phyloP scores from a whole-genome alignment of 2,797 vertebrate genomes.

The Pogonophryne albipinna region DNA sequence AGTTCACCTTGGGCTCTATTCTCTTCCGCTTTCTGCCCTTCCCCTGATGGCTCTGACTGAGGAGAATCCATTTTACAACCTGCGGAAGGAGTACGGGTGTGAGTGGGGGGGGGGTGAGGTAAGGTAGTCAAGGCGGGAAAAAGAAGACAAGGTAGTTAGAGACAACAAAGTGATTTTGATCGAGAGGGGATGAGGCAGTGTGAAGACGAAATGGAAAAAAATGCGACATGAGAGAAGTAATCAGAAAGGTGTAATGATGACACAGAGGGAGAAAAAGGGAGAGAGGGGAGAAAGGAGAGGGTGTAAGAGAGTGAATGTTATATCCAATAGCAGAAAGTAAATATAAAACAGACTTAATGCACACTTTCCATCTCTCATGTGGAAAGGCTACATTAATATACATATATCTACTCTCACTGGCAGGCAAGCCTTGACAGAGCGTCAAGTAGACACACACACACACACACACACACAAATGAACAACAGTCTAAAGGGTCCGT shows the following conservation, averaged over 20 bases:
- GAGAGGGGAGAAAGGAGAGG: constrained; percentile 3
- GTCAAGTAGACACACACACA: not conserved
- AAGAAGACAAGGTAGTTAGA: constrained; percentile 35
- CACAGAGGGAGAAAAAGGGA: constrained; percentile 7
- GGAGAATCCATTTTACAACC: constrained; percentile 93
- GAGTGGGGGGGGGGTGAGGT: constrained; percentile 8
- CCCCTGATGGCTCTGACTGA: constrained; percentile 85
- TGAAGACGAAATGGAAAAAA: constrained; percentile 23
- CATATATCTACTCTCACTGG: constrained; percentile 21
- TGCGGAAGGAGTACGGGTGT: constrained; percentile 74
- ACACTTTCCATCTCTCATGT: constrained; percentile 67
- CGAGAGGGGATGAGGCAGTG: constrained; percentile 25
- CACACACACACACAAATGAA: constrained; percentile 15
- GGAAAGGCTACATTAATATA: constrained; percentile 46
- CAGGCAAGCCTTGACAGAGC: constrained; percentile 15
- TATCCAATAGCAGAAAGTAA: constrained; percentile 50
- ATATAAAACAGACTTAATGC: constrained; percentile 67
- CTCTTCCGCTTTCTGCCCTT: constrained; percentile 90
- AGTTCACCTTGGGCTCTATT: constrained; percentile 82
- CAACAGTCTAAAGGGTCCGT: constrained; percentile 8
- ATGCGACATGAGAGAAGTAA: constrained; percentile 19
- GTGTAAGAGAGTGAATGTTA: not conserved
- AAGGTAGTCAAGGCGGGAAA: constrained; percentile 63
- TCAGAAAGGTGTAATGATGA: constrained; percentile 38
- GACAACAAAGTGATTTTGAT: constrained; percentile 51